Evolutionary conservation across 2,888 invertebrate species (phyloP).

Genomic region (Cerastis leucographa): DNA sequence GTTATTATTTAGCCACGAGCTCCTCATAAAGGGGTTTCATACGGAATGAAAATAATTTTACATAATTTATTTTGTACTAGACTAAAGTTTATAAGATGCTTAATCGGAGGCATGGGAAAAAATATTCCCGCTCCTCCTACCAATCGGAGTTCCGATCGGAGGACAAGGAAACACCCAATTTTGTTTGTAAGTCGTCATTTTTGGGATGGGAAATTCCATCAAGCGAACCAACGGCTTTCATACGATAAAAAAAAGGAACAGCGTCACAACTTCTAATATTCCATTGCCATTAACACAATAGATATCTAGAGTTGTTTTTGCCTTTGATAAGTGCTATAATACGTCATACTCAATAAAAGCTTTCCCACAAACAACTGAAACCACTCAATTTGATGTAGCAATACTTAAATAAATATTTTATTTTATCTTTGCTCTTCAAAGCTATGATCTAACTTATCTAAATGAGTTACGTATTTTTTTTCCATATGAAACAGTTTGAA

Average conservation of each 20-base stretch:
- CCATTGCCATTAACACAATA: background rate
- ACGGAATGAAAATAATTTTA: too few species aligned
- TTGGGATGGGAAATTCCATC: background rate
- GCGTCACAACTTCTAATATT: background rate
- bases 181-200: background rate
- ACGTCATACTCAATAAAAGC: constrained; percentile 14
- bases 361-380: constrained; percentile 1
- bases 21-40: too few species aligned
- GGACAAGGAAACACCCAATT: too few species aligned
- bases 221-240: too few species aligned
- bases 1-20: too few species aligned
- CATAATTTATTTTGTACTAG: too few species aligned
- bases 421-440: constrained; percentile 14
- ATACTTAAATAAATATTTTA: constrained; percentile 5
- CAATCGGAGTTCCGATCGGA: too few species aligned
- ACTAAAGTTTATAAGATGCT: too few species aligned
- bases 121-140: too few species aligned
- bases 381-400: constrained; percentile 7
- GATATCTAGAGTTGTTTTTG: constrained; percentile 6
- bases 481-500: background rate
- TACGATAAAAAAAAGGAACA: background rate
- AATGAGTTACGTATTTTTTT: background rate
- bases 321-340: constrained; percentile 17
- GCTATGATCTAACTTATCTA: constrained; percentile 2
- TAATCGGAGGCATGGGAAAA: too few species aligned